A percentile compares a stretch with the other conserved stretches of the same genome.
Conservation (phyloP, 2,888 invertebrate species). For the Drosophila paranaensis region DNA sequence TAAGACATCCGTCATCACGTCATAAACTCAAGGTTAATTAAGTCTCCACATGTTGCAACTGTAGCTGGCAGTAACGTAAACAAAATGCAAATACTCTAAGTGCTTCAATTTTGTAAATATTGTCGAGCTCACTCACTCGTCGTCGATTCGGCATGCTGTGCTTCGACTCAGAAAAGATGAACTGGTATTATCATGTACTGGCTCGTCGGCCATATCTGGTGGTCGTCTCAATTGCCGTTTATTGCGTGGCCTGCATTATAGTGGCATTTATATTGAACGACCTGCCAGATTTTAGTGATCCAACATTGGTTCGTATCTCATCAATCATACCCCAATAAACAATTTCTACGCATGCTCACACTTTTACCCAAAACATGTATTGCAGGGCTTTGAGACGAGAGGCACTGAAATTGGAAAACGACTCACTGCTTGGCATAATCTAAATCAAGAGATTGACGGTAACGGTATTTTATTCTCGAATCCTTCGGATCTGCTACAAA, state of each 20-base stretch:
- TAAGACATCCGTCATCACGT: slow-evolving; percentile 34
- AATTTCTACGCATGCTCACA: slow-evolving; percentile 45
- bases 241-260: slow-evolving; percentile 88
- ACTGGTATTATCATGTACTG: slow-evolving; percentile 88
- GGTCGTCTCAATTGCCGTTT: slow-evolving; percentile 87
- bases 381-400: slow-evolving; percentile 95
- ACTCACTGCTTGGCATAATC: slow-evolving; percentile 93
- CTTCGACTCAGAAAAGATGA: slow-evolving; percentile 82
- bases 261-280: slow-evolving; percentile 88
- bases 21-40: slow-evolving; percentile 54
- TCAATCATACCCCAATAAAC: slow-evolving; percentile 11
- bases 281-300: slow-evolving; percentile 93
- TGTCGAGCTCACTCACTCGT: slow-evolving; percentile 8
- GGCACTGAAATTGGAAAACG: slow-evolving; percentile 94
- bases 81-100: slow-evolving; percentile 37
- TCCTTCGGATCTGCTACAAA: slow-evolving; percentile 87
- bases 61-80: slow-evolving; percentile 9
- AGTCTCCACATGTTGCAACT: slow-evolving; percentile 30
- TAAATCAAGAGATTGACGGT: slow-evolving; percentile 90
- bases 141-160: slow-evolving; percentile 60
- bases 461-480: slow-evolving; percentile 87
- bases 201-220: slow-evolving; percentile 89
- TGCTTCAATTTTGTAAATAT: slow-evolving; percentile 8
- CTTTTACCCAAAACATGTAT: slow-evolving; percentile 29
- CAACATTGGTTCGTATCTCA: slow-evolving; percentile 88